A percentile compares a stretch with the other conserved stretches of the same genome.
These are phyloP conservation scores for Gymnothorax reevesii DNA, from an alignment of 2,797 vertebrate genomes.

Conservation along the genomic window DNA sequence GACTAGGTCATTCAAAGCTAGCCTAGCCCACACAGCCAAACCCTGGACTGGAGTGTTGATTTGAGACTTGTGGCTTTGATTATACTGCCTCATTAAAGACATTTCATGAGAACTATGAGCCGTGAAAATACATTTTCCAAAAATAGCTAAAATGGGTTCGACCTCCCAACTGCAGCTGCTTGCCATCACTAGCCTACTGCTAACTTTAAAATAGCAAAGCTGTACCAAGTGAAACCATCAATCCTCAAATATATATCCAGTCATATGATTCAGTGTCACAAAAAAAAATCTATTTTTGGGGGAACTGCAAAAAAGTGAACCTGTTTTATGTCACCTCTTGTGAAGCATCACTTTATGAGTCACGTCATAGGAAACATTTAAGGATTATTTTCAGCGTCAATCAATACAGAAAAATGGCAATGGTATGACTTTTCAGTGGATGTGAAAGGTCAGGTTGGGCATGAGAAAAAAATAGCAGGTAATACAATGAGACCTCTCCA, in stretches of 20 bases:
- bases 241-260: neutral
- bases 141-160: no score
- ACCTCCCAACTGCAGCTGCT: no score
- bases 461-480: neutral
- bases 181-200: no score
- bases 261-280: neutral
- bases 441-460: neutral
- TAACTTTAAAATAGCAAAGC: no score
- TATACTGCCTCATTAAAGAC: no score
- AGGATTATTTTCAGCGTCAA: neutral
- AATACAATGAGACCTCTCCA: neutral
- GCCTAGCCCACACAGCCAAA: no score
- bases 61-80: no score
- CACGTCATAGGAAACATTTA: neutral
- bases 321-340: neutral
- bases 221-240: neutral
- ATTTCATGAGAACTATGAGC: no score
- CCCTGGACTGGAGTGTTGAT: no score
- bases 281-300: neutral
- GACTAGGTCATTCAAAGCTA: no score
- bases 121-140: no score
- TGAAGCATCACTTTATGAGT: neutral
- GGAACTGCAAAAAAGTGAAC: neutral
- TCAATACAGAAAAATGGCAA: neutral
- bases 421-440: neutral